phyloP scores from a whole-genome alignment of 2,888 invertebrate genomes.

The Candidula unifasciata region DNA sequence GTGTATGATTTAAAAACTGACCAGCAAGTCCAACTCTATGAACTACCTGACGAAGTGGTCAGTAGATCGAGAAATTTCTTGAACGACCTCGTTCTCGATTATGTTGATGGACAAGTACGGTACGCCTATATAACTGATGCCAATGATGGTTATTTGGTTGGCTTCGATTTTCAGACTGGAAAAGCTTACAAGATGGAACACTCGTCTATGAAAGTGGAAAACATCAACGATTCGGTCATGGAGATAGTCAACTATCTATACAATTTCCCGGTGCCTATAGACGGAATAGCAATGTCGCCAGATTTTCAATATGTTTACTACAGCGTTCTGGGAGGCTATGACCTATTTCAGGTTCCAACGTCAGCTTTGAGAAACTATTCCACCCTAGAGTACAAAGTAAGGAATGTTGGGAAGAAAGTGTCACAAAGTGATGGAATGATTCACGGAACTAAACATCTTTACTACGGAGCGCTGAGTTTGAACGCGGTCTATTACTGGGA shows the following conservation, averaged over 20 bases:
- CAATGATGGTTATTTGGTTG: conserved; percentile 60
- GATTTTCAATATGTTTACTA: conserved; percentile 66
- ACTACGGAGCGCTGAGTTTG: conserved; percentile 61
- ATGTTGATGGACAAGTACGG: conserved; percentile 61
- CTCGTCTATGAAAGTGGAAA: conserved; percentile 57
- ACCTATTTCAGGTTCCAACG: conserved; percentile 62
- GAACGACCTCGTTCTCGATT: conserved; percentile 68
- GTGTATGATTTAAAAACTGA: conserved; percentile 62
- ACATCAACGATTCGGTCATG: conserved; percentile 55
- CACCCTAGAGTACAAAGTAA: conserved; percentile 38
- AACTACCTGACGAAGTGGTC: conserved; percentile 62
- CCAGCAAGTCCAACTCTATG: conserved; percentile 57
- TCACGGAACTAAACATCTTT: conserved; percentile 61
- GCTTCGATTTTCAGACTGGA: conserved; percentile 61
- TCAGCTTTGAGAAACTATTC: conserved; percentile 55
- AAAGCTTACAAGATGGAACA: conserved; percentile 61
- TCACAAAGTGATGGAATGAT: conserved; percentile 64
- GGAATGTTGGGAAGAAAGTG: conserved; percentile 61
- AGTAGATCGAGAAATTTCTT: conserved; percentile 60
- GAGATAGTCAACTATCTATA: conserved; percentile 52
- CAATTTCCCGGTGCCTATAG: conserved; percentile 57
- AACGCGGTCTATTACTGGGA: conserved; percentile 65
- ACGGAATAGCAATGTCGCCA: conserved; percentile 69
- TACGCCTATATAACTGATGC: conserved; percentile 68
- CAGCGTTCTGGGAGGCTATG: conserved; percentile 62